Evolutionary conservation across 1,140 invertebrate species (phyloP), one percentile per base, ranked within the genome.

Genomic region (Apis laboriosa): DNA sequence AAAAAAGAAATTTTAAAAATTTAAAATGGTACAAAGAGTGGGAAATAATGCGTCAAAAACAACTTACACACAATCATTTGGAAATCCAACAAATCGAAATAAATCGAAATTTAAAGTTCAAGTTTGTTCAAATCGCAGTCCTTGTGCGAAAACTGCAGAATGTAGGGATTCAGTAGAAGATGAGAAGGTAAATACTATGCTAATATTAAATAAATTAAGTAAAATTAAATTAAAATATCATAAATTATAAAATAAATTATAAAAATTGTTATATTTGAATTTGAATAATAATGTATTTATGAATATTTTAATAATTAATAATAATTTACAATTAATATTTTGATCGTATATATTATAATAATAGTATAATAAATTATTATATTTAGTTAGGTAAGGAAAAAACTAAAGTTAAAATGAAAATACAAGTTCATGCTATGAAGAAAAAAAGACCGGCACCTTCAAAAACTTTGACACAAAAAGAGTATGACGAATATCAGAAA

Each of bases 381-480:
- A 43, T 67, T 17, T n/a, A 81, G 80, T 24, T 19, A 1, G 9
- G 0, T 19, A 43, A 83, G 64, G n/a, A 49, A 34, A 12, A 56
- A 61, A 15, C 53, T 64, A 73, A 67, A 56, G 19, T 21, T 43
- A 34, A 28, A 56, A 58, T 12, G 77, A 58, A 55, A 21, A 56
- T 74, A 43, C 68, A 56, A n/a, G 61, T 74, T 28, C 73, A 21
- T 34, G 21, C 88, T 8, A 24, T 24, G 24, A 63, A 63, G n/a
- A 91, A 84, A 51, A 87, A 89, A 34, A 76, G 83, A 19, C 66
- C 8, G 2, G 24, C 75, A 0, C 61, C 84, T 12, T 77, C 91
- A 15, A 92, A 91, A 58, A 87, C 93, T 49, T 89, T 94, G 51
- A 88, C 89, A 3, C 85, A 77, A 19, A 80, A 89, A n/a, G 92